Evolutionary conservation across 1,140 invertebrate species (phyloP).

Genomic region (Brachystomella parvula): DNA sequence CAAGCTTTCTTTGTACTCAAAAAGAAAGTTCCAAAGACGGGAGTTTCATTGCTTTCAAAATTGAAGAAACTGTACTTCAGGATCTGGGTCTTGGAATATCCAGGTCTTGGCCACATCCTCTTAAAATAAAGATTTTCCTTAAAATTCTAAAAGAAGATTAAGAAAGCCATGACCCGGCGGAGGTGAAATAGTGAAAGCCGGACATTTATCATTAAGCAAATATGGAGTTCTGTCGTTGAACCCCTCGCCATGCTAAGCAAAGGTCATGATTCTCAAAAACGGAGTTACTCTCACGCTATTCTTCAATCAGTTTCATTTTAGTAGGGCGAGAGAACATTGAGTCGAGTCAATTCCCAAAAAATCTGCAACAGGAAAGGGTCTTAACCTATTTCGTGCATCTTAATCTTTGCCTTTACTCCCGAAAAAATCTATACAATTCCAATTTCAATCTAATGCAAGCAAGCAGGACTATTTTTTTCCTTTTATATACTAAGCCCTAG

Average conservation of each 20-base stretch:
- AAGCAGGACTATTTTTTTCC: too few species aligned
- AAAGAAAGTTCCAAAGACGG: background rate
- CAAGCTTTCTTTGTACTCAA: background rate
- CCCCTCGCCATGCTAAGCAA: too few species aligned
- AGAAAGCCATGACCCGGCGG: background rate
- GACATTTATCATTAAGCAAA: background rate
- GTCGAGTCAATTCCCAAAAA: background rate
- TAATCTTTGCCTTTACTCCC: background rate
- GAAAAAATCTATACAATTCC: too few species aligned
- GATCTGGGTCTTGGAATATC: background rate
- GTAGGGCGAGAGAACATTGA: background rate
- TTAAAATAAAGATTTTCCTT: too few species aligned
- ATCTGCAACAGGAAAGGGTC: background rate
- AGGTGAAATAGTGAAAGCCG: background rate
- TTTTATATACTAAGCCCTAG: background rate
- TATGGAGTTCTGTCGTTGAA: too few species aligned
- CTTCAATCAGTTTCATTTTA: background rate
- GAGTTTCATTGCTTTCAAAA: background rate
- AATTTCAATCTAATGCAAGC: too few species aligned
- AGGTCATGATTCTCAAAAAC: background rate
- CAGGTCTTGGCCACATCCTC: background rate
- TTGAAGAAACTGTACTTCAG: background rate
- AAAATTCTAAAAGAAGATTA: background rate
- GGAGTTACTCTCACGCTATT: background rate
- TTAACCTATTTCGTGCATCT: background rate